These are phyloP conservation scores for Barbus barbus DNA, from an alignment of 2,113 vertebrate genomes.

Conservation along the genomic window DNA sequence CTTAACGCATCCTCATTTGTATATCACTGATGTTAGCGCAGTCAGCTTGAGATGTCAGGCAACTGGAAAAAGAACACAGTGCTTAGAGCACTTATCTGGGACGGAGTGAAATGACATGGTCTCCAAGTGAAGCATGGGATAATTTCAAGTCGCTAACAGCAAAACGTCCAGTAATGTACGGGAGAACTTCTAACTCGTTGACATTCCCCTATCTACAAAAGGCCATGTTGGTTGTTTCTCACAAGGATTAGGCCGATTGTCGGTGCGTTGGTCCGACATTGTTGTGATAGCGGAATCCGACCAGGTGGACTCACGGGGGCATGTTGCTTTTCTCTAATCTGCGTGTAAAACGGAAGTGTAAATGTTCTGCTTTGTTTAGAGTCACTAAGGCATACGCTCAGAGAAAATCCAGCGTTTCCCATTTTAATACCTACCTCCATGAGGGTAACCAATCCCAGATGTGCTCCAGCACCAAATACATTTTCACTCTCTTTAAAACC, in stretches of 20 bases:
- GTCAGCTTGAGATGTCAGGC: slow-evolving; percentile 33
- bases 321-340: slow-evolving; percentile 43
- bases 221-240: slow-evolving; percentile 21
- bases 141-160: slow-evolving; percentile 34
- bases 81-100: slow-evolving; percentile 35
- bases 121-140: slow-evolving; percentile 43
- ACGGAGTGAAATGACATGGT: slow-evolving; percentile 7
- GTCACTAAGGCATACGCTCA: slow-evolving; percentile 58
- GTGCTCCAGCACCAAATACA: slow-evolving; percentile 59
- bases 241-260: slow-evolving; percentile 8
- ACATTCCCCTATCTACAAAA: background rate
- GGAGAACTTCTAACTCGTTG: slow-evolving; percentile 20
- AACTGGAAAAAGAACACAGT: slow-evolving; percentile 39
- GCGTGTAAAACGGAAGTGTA: slow-evolving; percentile 56
- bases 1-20: slow-evolving; percentile 45
- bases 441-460: slow-evolving; percentile 67
- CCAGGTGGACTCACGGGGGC: slow-evolving; percentile 43
- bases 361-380: slow-evolving; percentile 67
- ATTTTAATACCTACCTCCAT: slow-evolving; percentile 66
- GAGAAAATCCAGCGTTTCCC: slow-evolving; percentile 63
- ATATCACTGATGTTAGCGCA: slow-evolving; percentile 29
- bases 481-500: slow-evolving; percentile 60
- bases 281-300: slow-evolving; percentile 22
- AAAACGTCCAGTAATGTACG: slow-evolving; percentile 17
- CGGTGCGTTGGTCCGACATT: background rate